Conservation (phyloP, 2,888 invertebrate species). For the Allacma fusca region DNA sequence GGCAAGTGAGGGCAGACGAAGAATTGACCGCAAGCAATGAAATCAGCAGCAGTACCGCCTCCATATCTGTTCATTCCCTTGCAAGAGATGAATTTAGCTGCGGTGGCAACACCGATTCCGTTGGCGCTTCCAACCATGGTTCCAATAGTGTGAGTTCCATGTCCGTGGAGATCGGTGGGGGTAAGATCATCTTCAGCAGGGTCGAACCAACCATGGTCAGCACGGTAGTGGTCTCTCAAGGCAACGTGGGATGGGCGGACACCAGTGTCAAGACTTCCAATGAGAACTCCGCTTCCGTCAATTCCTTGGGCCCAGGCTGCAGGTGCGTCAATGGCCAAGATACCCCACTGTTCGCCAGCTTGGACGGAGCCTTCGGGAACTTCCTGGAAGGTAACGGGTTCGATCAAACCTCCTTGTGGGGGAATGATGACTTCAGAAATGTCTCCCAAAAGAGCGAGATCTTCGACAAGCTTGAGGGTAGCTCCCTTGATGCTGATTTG, state of each 20-base stretch:
- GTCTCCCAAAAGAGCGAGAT: not conserved
- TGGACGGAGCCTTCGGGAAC: not conserved
- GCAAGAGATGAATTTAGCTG: conserved; percentile 34
- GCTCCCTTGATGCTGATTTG: conserved; percentile 31
- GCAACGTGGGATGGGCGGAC: conserved; percentile 43
- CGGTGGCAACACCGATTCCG: conserved; percentile 42
- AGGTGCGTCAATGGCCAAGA: conserved; percentile 25
- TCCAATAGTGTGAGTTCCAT: conserved; percentile 36
- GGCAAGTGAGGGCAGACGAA: conserved; percentile 27
- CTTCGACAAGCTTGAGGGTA: not conserved
- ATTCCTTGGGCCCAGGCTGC: conserved; percentile 6
- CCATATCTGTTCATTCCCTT: conserved; percentile 23
- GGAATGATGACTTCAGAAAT: not conserved
- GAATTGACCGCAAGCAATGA: conserved; percentile 37
- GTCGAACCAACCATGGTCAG: conserved; percentile 43
- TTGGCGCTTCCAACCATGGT: conserved; percentile 38
- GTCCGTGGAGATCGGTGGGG: conserved; percentile 11
- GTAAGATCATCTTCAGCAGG: not conserved
- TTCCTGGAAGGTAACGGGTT: not conserved
- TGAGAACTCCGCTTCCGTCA: not conserved
- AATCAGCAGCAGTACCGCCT: not conserved
- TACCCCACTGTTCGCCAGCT: conserved; percentile 28
- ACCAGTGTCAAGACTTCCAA: conserved; percentile 34
- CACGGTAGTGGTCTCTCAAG: conserved; percentile 32
- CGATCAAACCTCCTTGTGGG: not conserved